These are phyloP conservation scores for Nephotettix cincticeps DNA, from an alignment of 1,140 invertebrate genomes.

Conservation along the genomic window DNA sequence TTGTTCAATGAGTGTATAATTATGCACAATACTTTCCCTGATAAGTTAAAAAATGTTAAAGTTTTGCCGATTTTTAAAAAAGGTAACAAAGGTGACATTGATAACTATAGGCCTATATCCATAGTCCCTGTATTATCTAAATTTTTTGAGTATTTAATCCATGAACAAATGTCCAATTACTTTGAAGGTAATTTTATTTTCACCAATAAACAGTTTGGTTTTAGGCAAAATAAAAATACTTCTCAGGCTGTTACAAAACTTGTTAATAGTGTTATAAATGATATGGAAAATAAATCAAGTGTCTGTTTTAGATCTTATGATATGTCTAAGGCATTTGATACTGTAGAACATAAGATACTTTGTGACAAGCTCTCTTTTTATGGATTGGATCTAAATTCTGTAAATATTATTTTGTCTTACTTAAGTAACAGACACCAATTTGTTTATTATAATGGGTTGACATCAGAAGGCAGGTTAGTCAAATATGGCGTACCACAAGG, in stretches of 20 bases:
- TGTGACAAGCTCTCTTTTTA: neutral
- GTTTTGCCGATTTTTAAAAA: neutral
- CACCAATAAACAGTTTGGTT: slow-evolving; percentile 6
- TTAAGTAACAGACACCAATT: no score
- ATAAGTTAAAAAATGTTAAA: neutral
- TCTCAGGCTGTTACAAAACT: slow-evolving; percentile 1
- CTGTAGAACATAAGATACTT: no score
- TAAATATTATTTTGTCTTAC: neutral
- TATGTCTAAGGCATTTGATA: neutral
- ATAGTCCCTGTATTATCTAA: slow-evolving; percentile 7
- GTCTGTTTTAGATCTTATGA: neutral
- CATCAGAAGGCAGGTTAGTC: neutral
- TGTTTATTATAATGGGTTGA: neutral
- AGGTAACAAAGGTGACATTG: neutral
- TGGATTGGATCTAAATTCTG: neutral
- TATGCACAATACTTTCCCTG: neutral
- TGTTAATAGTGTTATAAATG: neutral
- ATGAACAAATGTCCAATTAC: neutral
- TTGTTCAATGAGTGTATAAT: neutral
- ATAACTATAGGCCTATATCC: slow-evolving; percentile 19
- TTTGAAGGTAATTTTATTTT: slow-evolving; percentile 17
- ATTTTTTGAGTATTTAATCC: neutral
- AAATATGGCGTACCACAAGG: neutral
- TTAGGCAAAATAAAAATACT: neutral
- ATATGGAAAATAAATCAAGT: neutral